Percentiles rank a stretch among this genome's conserved stretches.
Conservation (phyloP, 2,888 invertebrate species). For the Luffia ferchaultella region DNA sequence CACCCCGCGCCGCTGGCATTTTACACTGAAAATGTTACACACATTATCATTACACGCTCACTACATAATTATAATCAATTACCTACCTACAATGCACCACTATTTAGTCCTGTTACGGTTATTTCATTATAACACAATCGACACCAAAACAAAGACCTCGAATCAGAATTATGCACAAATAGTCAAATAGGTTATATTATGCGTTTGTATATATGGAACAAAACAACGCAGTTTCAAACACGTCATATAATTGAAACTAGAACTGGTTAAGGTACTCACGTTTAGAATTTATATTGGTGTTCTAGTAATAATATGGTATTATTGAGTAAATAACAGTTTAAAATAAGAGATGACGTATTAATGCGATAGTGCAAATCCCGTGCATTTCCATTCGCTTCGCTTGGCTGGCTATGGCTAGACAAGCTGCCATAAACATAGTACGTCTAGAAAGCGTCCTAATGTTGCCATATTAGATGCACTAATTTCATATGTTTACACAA, state of each 20-base stretch:
- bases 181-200: conserved; percentile 62
- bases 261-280: not conserved
- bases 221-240: not conserved
- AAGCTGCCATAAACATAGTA: not conserved
- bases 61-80: too few relatives aligned
- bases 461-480: not conserved
- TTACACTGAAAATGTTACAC: conserved; percentile 43
- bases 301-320: not conserved
- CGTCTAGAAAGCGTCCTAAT: not conserved
- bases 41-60: too few relatives aligned
- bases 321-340: conserved; percentile 25
- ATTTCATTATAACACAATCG: not conserved
- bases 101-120: not conserved
- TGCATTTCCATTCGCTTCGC: conserved; percentile 50
- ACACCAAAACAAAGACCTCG: too few relatives aligned
- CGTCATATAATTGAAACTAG: not conserved
- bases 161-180: too few relatives aligned
- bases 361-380: conserved; percentile 41
- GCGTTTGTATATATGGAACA: conserved; percentile 44
- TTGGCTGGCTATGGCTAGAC: conserved; percentile 37
- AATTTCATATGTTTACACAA: not conserved
- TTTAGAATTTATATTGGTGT: not conserved
- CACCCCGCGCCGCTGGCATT: conserved; percentile 63
- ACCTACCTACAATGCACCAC: too few relatives aligned
- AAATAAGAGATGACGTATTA: conserved; percentile 55